Conservation (phyloP, 2,113 vertebrate species). For the Gymnobelideus leadbeateri region DNA sequence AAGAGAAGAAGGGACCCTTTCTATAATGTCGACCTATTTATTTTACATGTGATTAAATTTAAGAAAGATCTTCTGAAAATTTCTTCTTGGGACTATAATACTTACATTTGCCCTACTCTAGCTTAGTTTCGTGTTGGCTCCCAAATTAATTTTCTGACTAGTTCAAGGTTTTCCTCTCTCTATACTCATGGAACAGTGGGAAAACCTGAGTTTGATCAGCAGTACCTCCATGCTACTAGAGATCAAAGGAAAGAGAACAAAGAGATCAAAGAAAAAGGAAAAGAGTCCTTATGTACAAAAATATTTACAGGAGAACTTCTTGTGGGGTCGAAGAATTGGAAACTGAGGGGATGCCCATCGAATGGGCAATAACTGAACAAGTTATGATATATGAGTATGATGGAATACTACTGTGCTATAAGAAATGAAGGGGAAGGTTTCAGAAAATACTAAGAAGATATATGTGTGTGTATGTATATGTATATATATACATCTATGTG, state of each 20-base stretch:
- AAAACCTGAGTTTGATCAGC: not conserved
- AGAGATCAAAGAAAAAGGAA: not conserved
- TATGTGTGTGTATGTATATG: no score
- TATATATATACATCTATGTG: no score
- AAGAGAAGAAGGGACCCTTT: slow-evolving; percentile 29
- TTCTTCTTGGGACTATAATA: not conserved
- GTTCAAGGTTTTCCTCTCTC: not conserved
- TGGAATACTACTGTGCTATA: not conserved
- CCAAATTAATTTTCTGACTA: slow-evolving; percentile 9
- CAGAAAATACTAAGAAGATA: not conserved
- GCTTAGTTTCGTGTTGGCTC: not conserved
- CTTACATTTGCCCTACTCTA: not conserved
- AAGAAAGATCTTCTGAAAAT: slow-evolving; percentile 1
- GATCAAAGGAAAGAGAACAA: not conserved
- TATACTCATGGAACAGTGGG: not conserved
- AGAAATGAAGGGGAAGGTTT: not conserved
- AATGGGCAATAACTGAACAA: not conserved
- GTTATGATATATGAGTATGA: not conserved
- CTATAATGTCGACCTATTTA: not conserved
- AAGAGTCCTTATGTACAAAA: not conserved
- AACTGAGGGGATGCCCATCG: not conserved
- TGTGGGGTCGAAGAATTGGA: not conserved
- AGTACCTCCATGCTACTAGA: not conserved
- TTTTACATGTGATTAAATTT: not conserved
- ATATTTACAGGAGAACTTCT: not conserved